These are phyloP conservation scores for Tetrapedia diversipes DNA, from an alignment of 2,888 invertebrate species.

Conservation along the genomic window DNA sequence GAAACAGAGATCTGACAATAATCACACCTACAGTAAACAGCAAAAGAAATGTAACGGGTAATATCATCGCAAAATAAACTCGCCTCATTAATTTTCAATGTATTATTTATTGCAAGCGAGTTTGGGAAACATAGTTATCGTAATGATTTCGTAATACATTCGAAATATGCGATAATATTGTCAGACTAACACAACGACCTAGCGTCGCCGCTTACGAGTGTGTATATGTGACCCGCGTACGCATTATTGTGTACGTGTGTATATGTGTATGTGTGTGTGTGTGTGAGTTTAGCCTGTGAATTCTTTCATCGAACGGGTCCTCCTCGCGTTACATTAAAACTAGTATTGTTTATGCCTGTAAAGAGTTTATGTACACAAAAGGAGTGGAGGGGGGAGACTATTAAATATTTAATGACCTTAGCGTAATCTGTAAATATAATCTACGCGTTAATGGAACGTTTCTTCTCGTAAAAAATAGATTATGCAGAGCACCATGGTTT, in stretches of 20 bases:
- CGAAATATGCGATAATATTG: slow-evolving; percentile 77
- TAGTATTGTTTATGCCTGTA: slow-evolving; percentile 56
- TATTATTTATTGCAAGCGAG: slow-evolving; percentile 82
- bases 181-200: slow-evolving; percentile 76
- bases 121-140: slow-evolving; percentile 81
- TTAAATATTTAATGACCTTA: slow-evolving; percentile 76
- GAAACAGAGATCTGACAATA: background rate
- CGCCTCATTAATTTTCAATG: slow-evolving; percentile 73
- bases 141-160: slow-evolving; percentile 80
- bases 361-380: slow-evolving; percentile 72
- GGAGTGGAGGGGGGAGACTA: slow-evolving; percentile 31
- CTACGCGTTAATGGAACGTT: slow-evolving; percentile 76
- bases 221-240: slow-evolving; percentile 57
- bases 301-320: slow-evolving; percentile 58
- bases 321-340: slow-evolving; percentile 71
- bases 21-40: no score
- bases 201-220: slow-evolving; percentile 70
- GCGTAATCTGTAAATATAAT: slow-evolving; percentile 61
- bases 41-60: no score
- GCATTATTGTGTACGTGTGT: no score
- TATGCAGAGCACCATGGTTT: slow-evolving; percentile 77
- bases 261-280: slow-evolving; percentile 60
- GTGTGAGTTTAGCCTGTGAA: slow-evolving; percentile 55
- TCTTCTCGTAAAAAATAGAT: slow-evolving; percentile 75
- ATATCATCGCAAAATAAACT: slow-evolving; percentile 11